Evolutionary conservation across 2,888 invertebrate genomes (phyloP).

Genomic region (Netelia melanura): DNA sequence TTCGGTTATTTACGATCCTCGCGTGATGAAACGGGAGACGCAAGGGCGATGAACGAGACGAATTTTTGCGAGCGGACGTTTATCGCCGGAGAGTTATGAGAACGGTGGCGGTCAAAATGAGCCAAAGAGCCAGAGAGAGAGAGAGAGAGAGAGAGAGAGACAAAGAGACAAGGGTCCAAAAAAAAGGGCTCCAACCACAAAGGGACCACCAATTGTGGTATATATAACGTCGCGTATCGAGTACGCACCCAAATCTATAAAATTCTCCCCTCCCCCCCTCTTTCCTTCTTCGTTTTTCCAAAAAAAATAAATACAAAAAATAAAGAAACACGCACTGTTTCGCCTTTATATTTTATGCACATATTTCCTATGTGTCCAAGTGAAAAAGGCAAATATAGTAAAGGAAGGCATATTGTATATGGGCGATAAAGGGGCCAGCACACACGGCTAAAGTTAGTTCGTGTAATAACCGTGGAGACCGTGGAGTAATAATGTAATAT

Average conservation of each 20-base stretch:
- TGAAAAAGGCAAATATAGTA: slow-evolving; percentile 23
- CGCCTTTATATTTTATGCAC: not conserved
- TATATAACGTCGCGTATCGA: slow-evolving; percentile 29
- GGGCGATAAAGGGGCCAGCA: slow-evolving; percentile 21
- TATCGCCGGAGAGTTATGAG: slow-evolving; percentile 19
- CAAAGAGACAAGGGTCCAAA: not conserved
- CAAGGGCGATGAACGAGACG: not conserved
- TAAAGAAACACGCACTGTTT: not conserved
- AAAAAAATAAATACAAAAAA: not conserved
- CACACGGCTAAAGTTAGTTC: slow-evolving; percentile 54
- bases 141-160: not conserved
- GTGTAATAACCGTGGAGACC: slow-evolving; percentile 73
- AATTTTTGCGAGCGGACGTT: not conserved
- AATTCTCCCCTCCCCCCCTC: not conserved
- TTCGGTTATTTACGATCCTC: not conserved
- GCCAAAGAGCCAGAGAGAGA: not conserved
- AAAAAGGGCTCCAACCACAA: slow-evolving; percentile 1
- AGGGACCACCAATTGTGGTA: slow-evolving; percentile 40
- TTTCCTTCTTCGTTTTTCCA: not conserved
- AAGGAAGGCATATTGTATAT: slow-evolving; percentile 6
- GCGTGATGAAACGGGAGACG: slow-evolving; percentile 5
- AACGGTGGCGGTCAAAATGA: not conserved
- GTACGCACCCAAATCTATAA: slow-evolving; percentile 44
- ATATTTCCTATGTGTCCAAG: not conserved
- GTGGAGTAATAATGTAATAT: slow-evolving; percentile 79